Evolutionary conservation across 2,113 vertebrate genomes (phyloP), one percentile per base, ranked within the genome.

Genomic region (Tonatia bakeri): DNA sequence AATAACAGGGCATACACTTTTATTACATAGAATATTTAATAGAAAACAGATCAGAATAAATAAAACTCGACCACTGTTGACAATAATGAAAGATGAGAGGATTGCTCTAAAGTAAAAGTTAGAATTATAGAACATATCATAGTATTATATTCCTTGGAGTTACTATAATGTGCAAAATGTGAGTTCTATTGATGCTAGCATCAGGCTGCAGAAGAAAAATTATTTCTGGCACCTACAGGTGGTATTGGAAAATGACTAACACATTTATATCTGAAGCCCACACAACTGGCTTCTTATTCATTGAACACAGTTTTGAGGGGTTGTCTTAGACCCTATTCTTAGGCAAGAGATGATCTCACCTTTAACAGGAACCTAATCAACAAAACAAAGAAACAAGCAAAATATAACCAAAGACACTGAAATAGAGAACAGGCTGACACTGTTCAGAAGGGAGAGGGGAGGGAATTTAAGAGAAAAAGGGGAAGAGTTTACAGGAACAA

Each of bases 31-130:
- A 64, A 15, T 75, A 36, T 79, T 45, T 45, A n/a, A 45, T 22
- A 93, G 59, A 92, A 90, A 94, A 59, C 61, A 91, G n/a, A 91
- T 52, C 22, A 52, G 82, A 92, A 79, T 36, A 97, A 93, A 96
- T 80, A 83, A 79, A 87, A 69, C 14, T 45, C 54, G 38, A 56
- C 17, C 16, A 22, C 43, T 26, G 5, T 5, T 69, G 75, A 54
- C 54, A 56, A 52, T 72, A 20, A 94, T 20, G 28, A 65, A 72
- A 67, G 19, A 77, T 43, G 47, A 93, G 4, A 85, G 7, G 10
- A 76, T 45, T 1, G 26, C 13, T 89, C 7, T 8, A 38, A 96
- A 85, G 5, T 36, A 43, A 81, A 67, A 82, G 26, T 50, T 64
- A 47, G 52, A 54, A 83, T 73, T 28, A 31, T 28, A 69, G 43